Evolutionary conservation across 2,888 invertebrate genomes (phyloP), one percentile per base, ranked within the genome.

Genomic region (Cheilosia vernalis): DNA sequence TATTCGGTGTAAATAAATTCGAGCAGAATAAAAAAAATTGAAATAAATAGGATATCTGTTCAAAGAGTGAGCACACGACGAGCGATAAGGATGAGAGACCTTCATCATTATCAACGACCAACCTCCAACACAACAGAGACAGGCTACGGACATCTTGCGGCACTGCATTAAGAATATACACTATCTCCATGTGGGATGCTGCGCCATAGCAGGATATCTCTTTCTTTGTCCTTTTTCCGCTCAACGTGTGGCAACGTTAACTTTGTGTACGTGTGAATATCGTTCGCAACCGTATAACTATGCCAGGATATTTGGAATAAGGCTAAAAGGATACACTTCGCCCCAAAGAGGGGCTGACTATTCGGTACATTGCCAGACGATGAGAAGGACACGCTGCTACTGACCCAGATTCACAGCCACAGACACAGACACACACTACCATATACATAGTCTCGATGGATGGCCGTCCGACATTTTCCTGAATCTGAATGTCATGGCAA

Each of bases 71-170:
- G 49, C 24, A 21, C 37, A 4, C 13, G 13, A 13, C 13, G 13
- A 40, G 56, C 70, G 84, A 80, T 84, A 84, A 80, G 64, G 55
- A 84, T 42, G 74, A 21, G 47, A 70, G 74, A 80, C 84, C 80
- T 80, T 84, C 80, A 61, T 55, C 80, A 84, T 80, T 84, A 80
- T 80, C 74, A 79, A 61, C 74, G 70, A 55, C 79, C 64, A 76
- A 74, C 61, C 60, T 70, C 58, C 27, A 63, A 40, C 2, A 5
- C 13, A 67, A 53, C 17, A 53, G 42, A 24, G 37, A n/a, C 53
- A 21, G 21, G 63, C 30, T 53, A 37, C 21, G 63, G 44, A 73
- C 61, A 44, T 55, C 63, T 55, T 73, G 55, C 61, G 56, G 37
- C 73, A 79, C 63, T 64, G 74, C 67, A 64, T 72, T 77, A 63